phyloP scores from a whole-genome alignment of 2,888 invertebrate genomes.

The Himalopsyche tibetana region DNA sequence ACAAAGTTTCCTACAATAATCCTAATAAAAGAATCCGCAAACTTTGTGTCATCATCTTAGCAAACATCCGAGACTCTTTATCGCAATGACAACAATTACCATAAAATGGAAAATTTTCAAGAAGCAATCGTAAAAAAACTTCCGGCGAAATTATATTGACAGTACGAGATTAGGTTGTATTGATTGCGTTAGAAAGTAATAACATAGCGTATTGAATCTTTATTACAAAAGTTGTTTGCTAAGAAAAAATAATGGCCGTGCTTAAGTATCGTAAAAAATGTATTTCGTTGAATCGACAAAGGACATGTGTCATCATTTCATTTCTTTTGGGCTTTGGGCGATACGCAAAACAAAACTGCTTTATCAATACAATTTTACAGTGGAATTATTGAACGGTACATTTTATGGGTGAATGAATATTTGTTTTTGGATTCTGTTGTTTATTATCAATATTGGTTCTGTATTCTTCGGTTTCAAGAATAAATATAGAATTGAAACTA shows the following conservation, averaged over 20 bases:
- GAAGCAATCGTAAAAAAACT: conserved; percentile 5
- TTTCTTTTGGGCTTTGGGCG: neutral
- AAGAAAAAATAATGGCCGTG: neutral
- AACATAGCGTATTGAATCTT: conserved; percentile 4
- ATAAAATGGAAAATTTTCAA: conserved; percentile 8
- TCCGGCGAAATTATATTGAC: neutral
- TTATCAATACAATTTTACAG: neutral
- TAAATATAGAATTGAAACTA: too few species aligned
- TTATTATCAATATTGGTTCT: too few species aligned
- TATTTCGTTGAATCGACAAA: conserved; percentile 12
- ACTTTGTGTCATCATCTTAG: too few species aligned
- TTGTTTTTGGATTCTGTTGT: too few species aligned
- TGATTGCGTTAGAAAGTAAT: neutral
- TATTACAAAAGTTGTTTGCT: conserved; percentile 9
- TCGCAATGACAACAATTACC: neutral
- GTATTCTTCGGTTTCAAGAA: too few species aligned
- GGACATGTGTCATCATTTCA: neutral
- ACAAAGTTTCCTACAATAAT: too few species aligned
- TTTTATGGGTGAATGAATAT: neutral
- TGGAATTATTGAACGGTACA: neutral
- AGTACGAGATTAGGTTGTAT: conserved; percentile 10
- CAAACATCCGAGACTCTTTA: too few species aligned
- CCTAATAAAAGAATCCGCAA: too few species aligned
- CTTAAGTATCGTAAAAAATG: conserved; percentile 11
- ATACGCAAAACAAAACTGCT: neutral